phyloP scores from a whole-genome alignment of 2,888 invertebrate genomes.

The Ornithoptera priamus region DNA sequence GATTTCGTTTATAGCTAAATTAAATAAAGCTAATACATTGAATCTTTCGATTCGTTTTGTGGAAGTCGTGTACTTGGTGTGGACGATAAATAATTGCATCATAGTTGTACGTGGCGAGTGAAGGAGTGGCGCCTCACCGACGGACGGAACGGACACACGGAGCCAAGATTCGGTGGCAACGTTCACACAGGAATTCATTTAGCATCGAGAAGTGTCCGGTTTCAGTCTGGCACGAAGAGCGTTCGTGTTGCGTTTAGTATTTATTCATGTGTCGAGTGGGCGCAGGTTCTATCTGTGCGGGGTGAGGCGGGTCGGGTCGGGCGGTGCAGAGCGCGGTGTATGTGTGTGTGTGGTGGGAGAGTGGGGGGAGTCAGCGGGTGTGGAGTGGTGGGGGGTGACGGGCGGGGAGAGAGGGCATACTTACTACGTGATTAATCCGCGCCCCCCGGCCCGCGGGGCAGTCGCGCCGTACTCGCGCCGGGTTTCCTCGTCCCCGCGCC shows the following conservation, averaged over 20 bases:
- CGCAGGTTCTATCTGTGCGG: slow-evolving; percentile 64
- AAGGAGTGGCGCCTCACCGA: slow-evolving; percentile 38
- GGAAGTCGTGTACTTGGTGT: slow-evolving; percentile 42
- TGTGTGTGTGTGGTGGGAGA: slow-evolving; percentile 19
- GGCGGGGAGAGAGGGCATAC: slow-evolving; percentile 69
- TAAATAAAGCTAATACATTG: slow-evolving; percentile 26
- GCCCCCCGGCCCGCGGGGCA: slow-evolving; percentile 50
- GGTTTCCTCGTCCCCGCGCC: slow-evolving; percentile 81
- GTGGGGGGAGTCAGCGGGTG: slow-evolving; percentile 36
- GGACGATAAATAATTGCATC: slow-evolving; percentile 57
- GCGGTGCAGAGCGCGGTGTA: slow-evolving; percentile 40
- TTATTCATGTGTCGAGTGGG: slow-evolving; percentile 75
- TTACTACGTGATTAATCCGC: slow-evolving; percentile 80
- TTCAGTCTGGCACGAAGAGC: slow-evolving; percentile 75
- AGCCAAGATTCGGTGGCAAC: slow-evolving; percentile 49
- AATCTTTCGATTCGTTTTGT: slow-evolving; percentile 32
- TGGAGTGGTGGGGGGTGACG: slow-evolving; percentile 32
- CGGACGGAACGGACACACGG: slow-evolving; percentile 32
- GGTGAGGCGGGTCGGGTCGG: slow-evolving; percentile 36
- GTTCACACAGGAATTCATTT: slow-evolving; percentile 72
- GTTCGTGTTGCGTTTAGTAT: slow-evolving; percentile 72
- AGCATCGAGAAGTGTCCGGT: slow-evolving; percentile 75
- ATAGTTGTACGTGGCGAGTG: slow-evolving; percentile 40
- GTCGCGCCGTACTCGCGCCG: slow-evolving; percentile 75
- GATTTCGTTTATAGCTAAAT: slow-evolving; percentile 24